These are phyloP conservation scores for Hipparchia sbordonii DNA, from an alignment of 2,888 invertebrate species.

Conservation along the genomic window DNA sequence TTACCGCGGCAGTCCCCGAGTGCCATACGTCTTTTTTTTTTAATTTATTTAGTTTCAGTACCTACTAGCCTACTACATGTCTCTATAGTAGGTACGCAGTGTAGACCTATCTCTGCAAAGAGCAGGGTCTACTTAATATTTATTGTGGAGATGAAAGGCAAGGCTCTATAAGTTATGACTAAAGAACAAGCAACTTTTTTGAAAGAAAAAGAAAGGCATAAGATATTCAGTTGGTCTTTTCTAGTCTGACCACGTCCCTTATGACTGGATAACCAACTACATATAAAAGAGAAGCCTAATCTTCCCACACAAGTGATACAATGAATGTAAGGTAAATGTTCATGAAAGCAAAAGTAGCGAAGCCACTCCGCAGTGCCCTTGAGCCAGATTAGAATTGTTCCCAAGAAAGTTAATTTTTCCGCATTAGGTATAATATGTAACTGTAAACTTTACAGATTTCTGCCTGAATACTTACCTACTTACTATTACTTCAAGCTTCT, in stretches of 20 bases:
- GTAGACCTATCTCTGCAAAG: no score
- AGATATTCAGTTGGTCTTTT: neutral
- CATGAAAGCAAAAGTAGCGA: constrained; percentile 7
- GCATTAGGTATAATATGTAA: neutral
- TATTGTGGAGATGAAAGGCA: neutral
- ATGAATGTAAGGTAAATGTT: constrained; percentile 12
- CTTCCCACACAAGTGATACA: constrained; percentile 11
- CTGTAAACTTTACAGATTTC: neutral
- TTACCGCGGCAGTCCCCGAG: no score
- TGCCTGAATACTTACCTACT: neutral
- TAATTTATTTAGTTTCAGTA: no score
- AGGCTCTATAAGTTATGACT: neutral
- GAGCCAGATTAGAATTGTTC: constrained; percentile 17
- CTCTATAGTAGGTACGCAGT: no score
- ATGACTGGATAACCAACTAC: neutral
- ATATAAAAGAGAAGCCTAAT: constrained; percentile 5
- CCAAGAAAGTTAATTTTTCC: constrained; percentile 12
- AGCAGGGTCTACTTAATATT: no score
- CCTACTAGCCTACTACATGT: no score
- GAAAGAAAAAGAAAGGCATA: neutral
- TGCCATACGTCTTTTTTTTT: no score
- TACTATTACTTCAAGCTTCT: neutral
- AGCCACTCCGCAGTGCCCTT: constrained; percentile 1
- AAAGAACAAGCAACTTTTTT: neutral
- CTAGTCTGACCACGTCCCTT: neutral